Evolutionary conservation across 2,113 vertebrate genomes (phyloP), one percentile per base, ranked within the genome.

Genomic region (Anolis carolinensis): DNA sequence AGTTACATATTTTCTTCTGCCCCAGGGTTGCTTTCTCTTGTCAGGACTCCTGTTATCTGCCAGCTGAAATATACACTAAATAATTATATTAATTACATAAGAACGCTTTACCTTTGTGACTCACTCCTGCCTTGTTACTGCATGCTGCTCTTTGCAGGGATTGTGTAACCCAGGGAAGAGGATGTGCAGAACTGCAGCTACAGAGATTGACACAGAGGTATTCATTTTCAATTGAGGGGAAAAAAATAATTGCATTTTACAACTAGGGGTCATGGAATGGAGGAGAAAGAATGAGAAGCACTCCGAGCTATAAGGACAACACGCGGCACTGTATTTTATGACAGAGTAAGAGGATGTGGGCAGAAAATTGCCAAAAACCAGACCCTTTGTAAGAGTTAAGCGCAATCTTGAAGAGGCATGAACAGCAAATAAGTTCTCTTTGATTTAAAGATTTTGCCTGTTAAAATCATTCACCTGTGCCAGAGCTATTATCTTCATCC

Each of bases 61-160:
- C 87, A 87, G 90, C 81, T 90, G 85, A 90, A 93, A 84, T 34
- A 32, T 72, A 81, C 82, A 89, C 85, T 75, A 84, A 71, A 89
- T 91, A 93, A 79, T 89, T 65, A 39, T 39, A 44, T 88, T 4
- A 59, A 50, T 94, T 94, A 91, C n/a, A 20, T 92, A 95, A 92
- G 88, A 81, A 88, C 88, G 77, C 0, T 0, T 71, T 84, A 86
- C 92, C 92, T 92, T 52, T 86, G 91, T 95, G 93, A 94, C 90
- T 95, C 94, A 94, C 55, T 18, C 82, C 4, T 0, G 0, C 76
- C 70, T 55, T 93, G 93, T 88, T 87, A 84, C 81, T 25, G 88
- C 93, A 93, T 0, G 91, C 78, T 0, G 0, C 18, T 93, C 90
- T 65, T 79, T 81, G 52, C 81, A 83, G 83, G 34, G 34, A 0